Percentiles rank a stretch among this genome's conserved stretches.
These are phyloP conservation scores for Plagodis pulveraria DNA, from an alignment of 2,888 invertebrate species.

Conservation along the genomic window DNA sequence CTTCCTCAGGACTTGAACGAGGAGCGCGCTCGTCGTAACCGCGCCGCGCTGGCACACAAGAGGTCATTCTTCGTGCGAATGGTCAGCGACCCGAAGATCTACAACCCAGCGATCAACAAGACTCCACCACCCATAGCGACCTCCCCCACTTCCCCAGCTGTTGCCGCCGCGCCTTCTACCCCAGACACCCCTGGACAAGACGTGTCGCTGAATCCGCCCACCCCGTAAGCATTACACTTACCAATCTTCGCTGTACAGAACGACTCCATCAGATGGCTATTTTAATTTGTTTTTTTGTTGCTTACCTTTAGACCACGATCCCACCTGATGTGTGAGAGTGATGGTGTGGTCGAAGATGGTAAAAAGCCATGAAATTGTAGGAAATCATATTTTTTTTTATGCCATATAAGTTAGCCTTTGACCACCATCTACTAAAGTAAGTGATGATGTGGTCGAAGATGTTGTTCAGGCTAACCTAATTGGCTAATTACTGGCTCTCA, in stretches of 20 bases:
- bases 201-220: slow-evolving; percentile 53
- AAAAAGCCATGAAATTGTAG: too few species aligned
- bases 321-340: too few species aligned
- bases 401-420: too few species aligned
- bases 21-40: slow-evolving; percentile 89
- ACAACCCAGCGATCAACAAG: slow-evolving; percentile 95
- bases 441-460: too few species aligned
- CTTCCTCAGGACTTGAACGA: slow-evolving; percentile 88
- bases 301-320: neutral
- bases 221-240: slow-evolving; percentile 61
- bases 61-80: slow-evolving; percentile 98
- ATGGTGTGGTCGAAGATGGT: too few species aligned
- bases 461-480: too few species aligned
- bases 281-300: neutral
- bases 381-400: too few species aligned
- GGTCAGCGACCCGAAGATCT: slow-evolving; percentile 98
- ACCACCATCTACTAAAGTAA: too few species aligned
- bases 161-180: slow-evolving; percentile 63
- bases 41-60: slow-evolving; percentile 94
- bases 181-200: slow-evolving; percentile 62
- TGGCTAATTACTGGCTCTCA: too few species aligned
- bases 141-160: slow-evolving; percentile 79
- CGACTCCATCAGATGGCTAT: too few species aligned
- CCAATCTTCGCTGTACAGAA: neutral
- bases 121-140: slow-evolving; percentile 86